These are phyloP conservation scores for Drosophila greeni DNA, from an alignment of 2,888 invertebrate genomes.

Conservation along the genomic window DNA sequence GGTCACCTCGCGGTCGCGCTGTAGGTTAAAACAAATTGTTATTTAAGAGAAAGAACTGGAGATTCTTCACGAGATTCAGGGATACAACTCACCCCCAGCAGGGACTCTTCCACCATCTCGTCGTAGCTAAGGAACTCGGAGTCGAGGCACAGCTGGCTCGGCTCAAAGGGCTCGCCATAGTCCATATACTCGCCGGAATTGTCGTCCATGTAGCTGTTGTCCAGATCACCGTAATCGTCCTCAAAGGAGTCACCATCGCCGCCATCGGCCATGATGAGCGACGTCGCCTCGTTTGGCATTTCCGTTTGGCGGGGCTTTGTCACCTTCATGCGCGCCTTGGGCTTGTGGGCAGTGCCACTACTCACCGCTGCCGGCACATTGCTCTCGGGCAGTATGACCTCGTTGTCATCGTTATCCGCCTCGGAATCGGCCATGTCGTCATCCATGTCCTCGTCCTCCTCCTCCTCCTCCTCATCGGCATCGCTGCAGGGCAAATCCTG, in stretches of 20 bases:
- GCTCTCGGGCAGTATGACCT: conserved; percentile 36
- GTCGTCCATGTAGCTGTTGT: conserved; percentile 51
- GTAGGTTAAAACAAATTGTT: not conserved
- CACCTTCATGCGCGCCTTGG: conserved; percentile 47
- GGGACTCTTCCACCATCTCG: conserved; percentile 75
- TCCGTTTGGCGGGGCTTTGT: conserved; percentile 26
- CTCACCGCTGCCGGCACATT: conserved; percentile 47
- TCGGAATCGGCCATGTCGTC: conserved; percentile 19
- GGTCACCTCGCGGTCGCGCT: conserved; percentile 66
- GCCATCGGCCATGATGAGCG: conserved; percentile 29
- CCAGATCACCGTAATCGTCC: conserved; percentile 58
- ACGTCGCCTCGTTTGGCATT: conserved; percentile 50
- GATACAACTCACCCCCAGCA: conserved; percentile 71
- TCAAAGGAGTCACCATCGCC: conserved; percentile 54
- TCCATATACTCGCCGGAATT: conserved; percentile 61
- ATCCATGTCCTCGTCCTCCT: not conserved
- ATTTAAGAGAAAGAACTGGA: too few relatives aligned
- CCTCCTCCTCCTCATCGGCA: conserved; percentile 19
- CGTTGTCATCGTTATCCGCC: conserved; percentile 22
- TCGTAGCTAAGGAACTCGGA: conserved; percentile 70
- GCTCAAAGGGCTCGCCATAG: conserved; percentile 43
- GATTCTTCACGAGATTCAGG: too few relatives aligned
- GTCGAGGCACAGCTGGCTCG: conserved; percentile 45
- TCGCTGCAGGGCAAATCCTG: conserved; percentile 60
- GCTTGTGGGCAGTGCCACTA: conserved; percentile 40